phyloP scores from a whole-genome alignment of 2,888 invertebrate species.

The Dione vanillae region DNA sequence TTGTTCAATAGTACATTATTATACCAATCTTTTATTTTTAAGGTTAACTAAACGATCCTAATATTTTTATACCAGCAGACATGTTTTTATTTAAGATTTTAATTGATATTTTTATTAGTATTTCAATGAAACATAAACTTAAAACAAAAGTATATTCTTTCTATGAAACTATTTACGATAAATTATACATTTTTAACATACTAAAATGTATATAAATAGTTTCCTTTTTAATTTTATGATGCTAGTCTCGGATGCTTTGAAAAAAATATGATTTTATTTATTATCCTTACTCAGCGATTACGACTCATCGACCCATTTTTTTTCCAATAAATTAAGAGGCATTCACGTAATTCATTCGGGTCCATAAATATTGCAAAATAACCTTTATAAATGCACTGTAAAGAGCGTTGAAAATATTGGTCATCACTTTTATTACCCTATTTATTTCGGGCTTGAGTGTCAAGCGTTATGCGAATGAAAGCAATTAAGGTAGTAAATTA shows the following conservation, averaged over 20 bases:
- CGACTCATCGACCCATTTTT: slow-evolving; percentile 8
- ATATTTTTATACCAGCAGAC: neutral
- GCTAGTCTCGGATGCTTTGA: too few relatives aligned
- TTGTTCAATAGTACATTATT: slow-evolving; percentile 26
- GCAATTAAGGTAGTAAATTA: slow-evolving; percentile 40
- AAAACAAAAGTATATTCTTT: too few relatives aligned
- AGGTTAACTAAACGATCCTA: slow-evolving; percentile 12
- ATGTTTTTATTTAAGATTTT: neutral
- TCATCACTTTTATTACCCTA: slow-evolving; percentile 40
- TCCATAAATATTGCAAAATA: too few relatives aligned
- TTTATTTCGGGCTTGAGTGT: slow-evolving; percentile 36
- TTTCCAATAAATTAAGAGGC: slow-evolving; percentile 6
- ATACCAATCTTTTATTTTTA: slow-evolving; percentile 22
- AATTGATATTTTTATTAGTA: neutral
- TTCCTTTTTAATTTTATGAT: too few relatives aligned
- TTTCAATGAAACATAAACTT: too few relatives aligned
- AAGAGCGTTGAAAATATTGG: slow-evolving; percentile 42
- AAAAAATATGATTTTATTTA: too few relatives aligned
- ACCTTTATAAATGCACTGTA: slow-evolving; percentile 36
- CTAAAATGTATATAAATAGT: too few relatives aligned
- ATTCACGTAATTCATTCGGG: neutral
- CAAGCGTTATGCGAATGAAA: slow-evolving; percentile 36
- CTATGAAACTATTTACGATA: too few relatives aligned
- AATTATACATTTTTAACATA: too few relatives aligned
- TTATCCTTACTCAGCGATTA: too few relatives aligned